Evolutionary conservation across 2,888 invertebrate genomes (phyloP), one percentile per base, ranked within the genome.

Genomic region (Ceraclea dissimilis): DNA sequence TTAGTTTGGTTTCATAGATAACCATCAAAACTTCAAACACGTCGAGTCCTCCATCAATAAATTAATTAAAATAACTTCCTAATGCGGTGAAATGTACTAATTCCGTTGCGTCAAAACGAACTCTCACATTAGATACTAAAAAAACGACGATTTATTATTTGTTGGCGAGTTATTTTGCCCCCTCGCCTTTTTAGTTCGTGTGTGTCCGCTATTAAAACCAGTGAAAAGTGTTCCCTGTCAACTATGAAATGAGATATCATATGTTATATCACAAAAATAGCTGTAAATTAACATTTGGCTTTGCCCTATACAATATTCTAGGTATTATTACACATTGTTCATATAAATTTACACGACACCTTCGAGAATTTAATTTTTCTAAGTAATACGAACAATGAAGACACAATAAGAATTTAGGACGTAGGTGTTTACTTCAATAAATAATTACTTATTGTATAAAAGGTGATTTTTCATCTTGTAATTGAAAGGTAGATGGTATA

Each of bases 221-320:
- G 39, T 39, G 39, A 39, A 39, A 39, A 39, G 39, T 39, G 39
- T 39, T 39, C 39, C 39, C 13, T 39, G 39, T 39, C 39, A 39
- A 8, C 39, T 39, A 13, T 39, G 39, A 39, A 39, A 39, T 39
- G 39, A 39, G 39, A 39, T 16, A 13, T 13, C 39, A 39, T 39
- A 39, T 13, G 39, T 39, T 39, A 39, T 39, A 39, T 39, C 39
- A 39, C 39, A n/a, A 39, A 39, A 39, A 39, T 39, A 39, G 39
- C 13, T 39, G 39, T 39, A 16, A 39, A 39, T 39, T 39, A 39
- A 39, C 39, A 39, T 39, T 39, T 39, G 26, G 10, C 26, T 26
- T 26, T 26, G 4, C 26, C 26, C 26, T 26, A 26, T 10, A 26
- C 26, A n/a, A n/a, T n/a, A n/a, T n/a, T 26, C 10, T 6, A 26